Conservation (phyloP, 2,113 vertebrate genomes). For the Poeciliopsis prolifica region DNA sequence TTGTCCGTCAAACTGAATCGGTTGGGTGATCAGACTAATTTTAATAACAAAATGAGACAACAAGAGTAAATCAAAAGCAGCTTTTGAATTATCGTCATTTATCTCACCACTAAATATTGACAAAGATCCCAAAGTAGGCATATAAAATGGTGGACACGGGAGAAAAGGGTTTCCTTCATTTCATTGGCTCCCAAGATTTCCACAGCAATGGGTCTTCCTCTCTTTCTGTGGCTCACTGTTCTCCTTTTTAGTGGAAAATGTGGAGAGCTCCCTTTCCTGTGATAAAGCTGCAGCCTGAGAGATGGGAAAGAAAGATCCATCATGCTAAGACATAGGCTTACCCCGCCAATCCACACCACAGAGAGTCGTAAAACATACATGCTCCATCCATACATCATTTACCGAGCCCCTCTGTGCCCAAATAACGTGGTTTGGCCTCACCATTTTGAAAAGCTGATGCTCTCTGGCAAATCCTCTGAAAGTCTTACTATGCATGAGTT, state of each 20-base stretch:
- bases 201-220: conserved; percentile 32
- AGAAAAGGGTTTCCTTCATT: conserved; percentile 61
- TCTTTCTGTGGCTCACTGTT: conserved; percentile 35
- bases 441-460: conserved; percentile 44
- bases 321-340: conserved; percentile 56
- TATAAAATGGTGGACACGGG: conserved; percentile 57
- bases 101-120: conserved; percentile 28
- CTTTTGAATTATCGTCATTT: not conserved
- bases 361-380: conserved; percentile 70
- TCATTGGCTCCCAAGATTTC: conserved; percentile 69
- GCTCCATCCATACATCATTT: conserved; percentile 73
- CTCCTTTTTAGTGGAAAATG: conserved; percentile 65
- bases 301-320: conserved; percentile 77
- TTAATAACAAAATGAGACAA: not conserved
- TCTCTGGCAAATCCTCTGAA: conserved; percentile 61
- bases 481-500: conserved; percentile 56
- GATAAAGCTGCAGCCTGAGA: conserved; percentile 78
- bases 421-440: conserved; percentile 63
- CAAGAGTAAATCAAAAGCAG: not conserved
- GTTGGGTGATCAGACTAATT: not conserved
- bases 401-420: conserved; percentile 60
- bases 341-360: conserved; percentile 64
- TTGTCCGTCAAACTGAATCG: too few relatives aligned
- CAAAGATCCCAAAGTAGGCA: conserved; percentile 48
- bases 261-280: conserved; percentile 65